phyloP scores from a whole-genome alignment of 2,888 invertebrate species.

The Alviniconcha strummeri region DNA sequence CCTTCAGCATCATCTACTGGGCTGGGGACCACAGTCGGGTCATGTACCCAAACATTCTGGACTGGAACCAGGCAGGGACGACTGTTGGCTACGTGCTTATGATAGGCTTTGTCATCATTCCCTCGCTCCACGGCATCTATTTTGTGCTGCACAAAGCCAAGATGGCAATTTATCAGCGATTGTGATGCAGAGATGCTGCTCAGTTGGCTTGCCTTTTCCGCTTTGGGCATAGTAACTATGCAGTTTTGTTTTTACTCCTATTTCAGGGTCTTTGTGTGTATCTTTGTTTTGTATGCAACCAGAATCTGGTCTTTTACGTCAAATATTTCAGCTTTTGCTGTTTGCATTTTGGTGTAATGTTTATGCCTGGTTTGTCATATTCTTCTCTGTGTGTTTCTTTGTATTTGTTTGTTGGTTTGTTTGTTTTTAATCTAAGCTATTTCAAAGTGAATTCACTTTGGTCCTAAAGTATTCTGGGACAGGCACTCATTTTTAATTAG shows the following conservation, averaged over 20 bases:
- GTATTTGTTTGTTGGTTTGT: no score
- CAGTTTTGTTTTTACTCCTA: no score
- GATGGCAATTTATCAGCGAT: constrained; percentile 13
- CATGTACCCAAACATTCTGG: constrained; percentile 65
- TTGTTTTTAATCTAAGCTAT: no score
- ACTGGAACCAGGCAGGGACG: constrained; percentile 62
- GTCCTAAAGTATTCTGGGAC: no score
- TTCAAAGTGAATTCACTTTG: no score
- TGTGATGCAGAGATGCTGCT: background rate
- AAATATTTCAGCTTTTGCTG: no score
- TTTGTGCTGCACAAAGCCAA: constrained; percentile 56
- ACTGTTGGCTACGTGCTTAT: constrained; percentile 52
- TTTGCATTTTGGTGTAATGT: no score
- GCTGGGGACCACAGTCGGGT: constrained; percentile 57
- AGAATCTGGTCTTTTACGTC: background rate
- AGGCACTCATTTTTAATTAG: no score
- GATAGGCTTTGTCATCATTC: constrained; percentile 52
- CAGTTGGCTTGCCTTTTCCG: background rate
- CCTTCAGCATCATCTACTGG: constrained; percentile 66
- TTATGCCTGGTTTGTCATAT: no score
- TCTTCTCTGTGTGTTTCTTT: no score
- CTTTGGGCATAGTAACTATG: background rate
- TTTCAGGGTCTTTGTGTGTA: no score
- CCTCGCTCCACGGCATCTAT: constrained; percentile 54
- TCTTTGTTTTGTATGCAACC: background rate